Conservation (phyloP, 2,113 vertebrate species). For the Donacobius atricapilla region DNA sequence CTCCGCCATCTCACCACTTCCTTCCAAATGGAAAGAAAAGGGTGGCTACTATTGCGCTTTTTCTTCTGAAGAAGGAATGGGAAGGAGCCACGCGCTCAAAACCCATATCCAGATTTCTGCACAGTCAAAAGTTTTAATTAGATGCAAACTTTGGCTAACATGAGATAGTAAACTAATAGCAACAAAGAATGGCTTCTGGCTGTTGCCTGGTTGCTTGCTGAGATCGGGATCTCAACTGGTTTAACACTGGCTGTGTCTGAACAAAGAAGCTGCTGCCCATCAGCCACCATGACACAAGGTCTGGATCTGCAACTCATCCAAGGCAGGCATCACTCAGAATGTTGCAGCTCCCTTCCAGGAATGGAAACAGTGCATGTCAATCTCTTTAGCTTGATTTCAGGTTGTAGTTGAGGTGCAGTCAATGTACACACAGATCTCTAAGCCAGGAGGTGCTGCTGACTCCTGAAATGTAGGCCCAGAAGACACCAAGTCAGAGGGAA, state of each 20-base stretch:
- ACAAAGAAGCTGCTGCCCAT: background rate
- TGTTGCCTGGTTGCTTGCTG: background rate
- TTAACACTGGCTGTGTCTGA: background rate
- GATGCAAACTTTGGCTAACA: background rate
- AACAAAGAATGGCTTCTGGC: background rate
- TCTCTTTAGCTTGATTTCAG: background rate
- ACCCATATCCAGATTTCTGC: background rate
- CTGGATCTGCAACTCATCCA: background rate
- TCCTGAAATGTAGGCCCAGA: background rate
- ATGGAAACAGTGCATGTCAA: too few species aligned
- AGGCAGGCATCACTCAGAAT: background rate
- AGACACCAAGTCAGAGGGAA: background rate
- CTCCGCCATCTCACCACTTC: fast-evolving
- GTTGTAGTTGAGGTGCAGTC: background rate
- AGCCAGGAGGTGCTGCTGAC: background rate
- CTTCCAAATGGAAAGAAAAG: background rate
- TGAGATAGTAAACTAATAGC: background rate
- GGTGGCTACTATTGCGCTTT: background rate
- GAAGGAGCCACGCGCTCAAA: background rate
- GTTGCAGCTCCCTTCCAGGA: background rate
- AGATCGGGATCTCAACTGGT: background rate
- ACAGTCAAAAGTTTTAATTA: background rate
- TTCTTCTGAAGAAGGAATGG: background rate
- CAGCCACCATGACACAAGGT: background rate
- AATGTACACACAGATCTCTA: background rate